Evolutionary conservation across 2,113 vertebrate genomes (phyloP).

Genomic region (Prolemur simus): DNA sequence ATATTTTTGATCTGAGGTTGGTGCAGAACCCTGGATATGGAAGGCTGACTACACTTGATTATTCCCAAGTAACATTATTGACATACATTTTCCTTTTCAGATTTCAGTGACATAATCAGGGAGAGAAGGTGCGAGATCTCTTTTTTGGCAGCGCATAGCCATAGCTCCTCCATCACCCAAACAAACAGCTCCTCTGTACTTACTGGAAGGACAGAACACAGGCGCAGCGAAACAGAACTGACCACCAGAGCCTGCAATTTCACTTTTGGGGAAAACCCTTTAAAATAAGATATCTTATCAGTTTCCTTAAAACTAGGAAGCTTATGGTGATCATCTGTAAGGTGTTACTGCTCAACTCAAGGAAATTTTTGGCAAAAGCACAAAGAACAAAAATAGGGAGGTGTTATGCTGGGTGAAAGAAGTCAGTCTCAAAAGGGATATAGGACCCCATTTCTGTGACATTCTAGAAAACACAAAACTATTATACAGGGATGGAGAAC

Average conservation of each 20-base stretch:
- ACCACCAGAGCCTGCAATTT: background rate
- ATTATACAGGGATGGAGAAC: background rate
- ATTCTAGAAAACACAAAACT: background rate
- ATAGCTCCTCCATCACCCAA: accelerated
- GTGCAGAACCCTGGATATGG: background rate
- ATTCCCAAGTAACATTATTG: background rate
- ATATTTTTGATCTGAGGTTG: background rate
- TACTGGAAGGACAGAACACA: no score
- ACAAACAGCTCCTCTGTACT: background rate
- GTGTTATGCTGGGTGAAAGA: background rate
- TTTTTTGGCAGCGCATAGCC: accelerated
- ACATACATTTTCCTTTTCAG: background rate
- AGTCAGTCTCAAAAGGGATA: background rate
- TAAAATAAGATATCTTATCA: background rate
- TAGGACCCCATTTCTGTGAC: background rate
- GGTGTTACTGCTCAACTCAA: background rate
- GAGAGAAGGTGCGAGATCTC: accelerated
- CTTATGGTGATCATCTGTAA: background rate
- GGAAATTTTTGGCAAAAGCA: no score
- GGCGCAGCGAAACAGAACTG: background rate
- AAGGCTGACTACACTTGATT: background rate
- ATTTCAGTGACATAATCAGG: background rate
- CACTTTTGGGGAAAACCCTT: background rate
- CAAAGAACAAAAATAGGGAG: background rate
- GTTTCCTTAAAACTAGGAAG: background rate